These are phyloP conservation scores for Scaptomyza caliginosa DNA, from an alignment of 2,888 invertebrate species.

Conservation along the genomic window DNA sequence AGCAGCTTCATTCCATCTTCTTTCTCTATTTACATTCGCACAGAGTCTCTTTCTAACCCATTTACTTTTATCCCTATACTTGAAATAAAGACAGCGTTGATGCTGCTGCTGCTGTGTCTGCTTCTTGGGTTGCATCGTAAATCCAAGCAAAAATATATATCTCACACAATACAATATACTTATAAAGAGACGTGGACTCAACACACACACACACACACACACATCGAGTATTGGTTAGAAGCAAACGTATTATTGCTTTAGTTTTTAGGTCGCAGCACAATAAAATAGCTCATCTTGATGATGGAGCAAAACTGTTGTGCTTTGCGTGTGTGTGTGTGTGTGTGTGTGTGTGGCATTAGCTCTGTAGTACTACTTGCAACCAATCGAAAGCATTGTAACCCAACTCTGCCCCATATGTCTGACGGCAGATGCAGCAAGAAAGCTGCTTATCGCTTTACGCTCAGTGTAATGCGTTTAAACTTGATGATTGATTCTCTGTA, in stretches of 20 bases:
- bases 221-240: slow-evolving; percentile 48
- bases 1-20: slow-evolving; percentile 25
- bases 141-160: slow-evolving; percentile 56
- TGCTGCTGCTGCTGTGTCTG: slow-evolving; percentile 26
- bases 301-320: slow-evolving; percentile 42
- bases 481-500: slow-evolving; percentile 73
- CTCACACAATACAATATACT: slow-evolving; percentile 44
- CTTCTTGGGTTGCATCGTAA: slow-evolving; percentile 64
- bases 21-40: neutral
- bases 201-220: slow-evolving; percentile 13
- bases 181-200: slow-evolving; percentile 30
- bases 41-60: slow-evolving; percentile 30
- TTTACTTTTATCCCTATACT: slow-evolving; percentile 46
- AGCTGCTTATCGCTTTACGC: slow-evolving; percentile 77
- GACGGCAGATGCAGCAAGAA: slow-evolving; percentile 63
- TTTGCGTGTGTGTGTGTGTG: slow-evolving; percentile 16
- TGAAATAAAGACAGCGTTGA: slow-evolving; percentile 65
- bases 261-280: slow-evolving; percentile 62
- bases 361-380: slow-evolving; percentile 11
- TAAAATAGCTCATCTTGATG: slow-evolving; percentile 71
- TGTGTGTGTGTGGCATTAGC: slow-evolving; percentile 34
- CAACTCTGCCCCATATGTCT: neutral
- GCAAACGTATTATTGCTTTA: slow-evolving; percentile 76
- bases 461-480: slow-evolving; percentile 75
- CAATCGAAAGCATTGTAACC: too few species aligned